These are phyloP conservation scores for Dolichallabes microphthalmus DNA, from an alignment of 2,113 vertebrate genomes.

Conservation along the genomic window DNA sequence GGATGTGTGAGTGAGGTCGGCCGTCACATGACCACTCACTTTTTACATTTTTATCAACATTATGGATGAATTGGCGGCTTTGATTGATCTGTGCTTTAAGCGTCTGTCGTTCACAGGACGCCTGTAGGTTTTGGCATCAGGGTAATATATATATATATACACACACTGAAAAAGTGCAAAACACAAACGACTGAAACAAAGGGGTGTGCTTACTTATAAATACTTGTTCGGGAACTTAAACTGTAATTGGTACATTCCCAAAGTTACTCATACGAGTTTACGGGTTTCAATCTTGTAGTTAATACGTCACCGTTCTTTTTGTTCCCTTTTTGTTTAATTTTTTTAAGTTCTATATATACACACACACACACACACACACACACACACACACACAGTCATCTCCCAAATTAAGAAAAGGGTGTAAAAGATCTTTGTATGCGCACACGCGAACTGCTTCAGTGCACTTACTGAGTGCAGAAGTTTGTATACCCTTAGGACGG, in stretches of 20 bases:
- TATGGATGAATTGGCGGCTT: slow-evolving; percentile 3
- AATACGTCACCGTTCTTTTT: not conserved
- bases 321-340: not conserved
- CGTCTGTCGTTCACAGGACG: slow-evolving; percentile 19
- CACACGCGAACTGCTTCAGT: not conserved
- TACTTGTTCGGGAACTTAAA: not conserved
- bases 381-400: not conserved
- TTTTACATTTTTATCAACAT: too few species aligned
- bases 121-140: slow-evolving; percentile 12
- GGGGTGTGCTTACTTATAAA: not conserved
- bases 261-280: not conserved
- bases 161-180: slow-evolving; percentile 6
- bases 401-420: not conserved
- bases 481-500: not conserved
- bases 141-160: slow-evolving; percentile 15
- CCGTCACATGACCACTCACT: not conserved
- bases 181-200: not conserved
- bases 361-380: too few species aligned
- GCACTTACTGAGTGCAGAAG: not conserved
- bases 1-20: not conserved
- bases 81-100: slow-evolving; percentile 19
- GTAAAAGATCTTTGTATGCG: not conserved
- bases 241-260: not conserved
- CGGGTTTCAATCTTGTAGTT: not conserved
- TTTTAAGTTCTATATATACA: too few species aligned